Conservation (phyloP, 2,888 invertebrate genomes). For the Conchocele bisecta region DNA sequence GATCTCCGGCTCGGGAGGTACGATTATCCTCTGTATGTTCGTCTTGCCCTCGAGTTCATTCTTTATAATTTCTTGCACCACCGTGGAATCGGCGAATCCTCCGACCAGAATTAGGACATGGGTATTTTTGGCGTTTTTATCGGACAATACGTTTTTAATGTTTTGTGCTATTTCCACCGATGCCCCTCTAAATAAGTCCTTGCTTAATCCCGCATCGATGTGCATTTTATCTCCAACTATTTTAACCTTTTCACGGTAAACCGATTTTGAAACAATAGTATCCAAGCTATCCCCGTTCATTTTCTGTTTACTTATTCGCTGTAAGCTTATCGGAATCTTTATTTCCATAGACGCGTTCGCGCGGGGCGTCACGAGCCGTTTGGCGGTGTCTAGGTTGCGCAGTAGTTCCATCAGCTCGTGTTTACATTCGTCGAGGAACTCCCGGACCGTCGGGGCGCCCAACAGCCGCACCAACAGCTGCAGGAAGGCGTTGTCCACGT, state of each 20-base stretch:
- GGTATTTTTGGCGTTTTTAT: conserved; percentile 32
- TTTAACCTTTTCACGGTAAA: conserved; percentile 49
- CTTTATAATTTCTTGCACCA: conserved; percentile 48
- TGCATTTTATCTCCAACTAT: conserved; percentile 45
- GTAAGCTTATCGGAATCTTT: conserved; percentile 40
- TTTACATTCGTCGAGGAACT: conserved; percentile 54
- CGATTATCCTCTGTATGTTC: conserved; percentile 48
- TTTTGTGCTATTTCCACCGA: conserved; percentile 43
- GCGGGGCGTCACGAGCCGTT: conserved; percentile 19
- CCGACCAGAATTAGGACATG: conserved; percentile 41
- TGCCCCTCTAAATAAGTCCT: conserved; percentile 41
- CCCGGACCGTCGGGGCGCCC: conserved; percentile 48
- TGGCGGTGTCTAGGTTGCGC: conserved; percentile 39
- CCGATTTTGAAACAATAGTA: conserved; percentile 32
- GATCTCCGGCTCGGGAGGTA: conserved; percentile 58
- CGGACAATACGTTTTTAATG: conserved; percentile 34
- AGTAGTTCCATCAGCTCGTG: conserved; percentile 42
- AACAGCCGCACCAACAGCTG: conserved; percentile 50
- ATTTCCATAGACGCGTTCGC: conserved; percentile 19
- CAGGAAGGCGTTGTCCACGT: conserved; percentile 54
- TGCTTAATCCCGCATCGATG: conserved; percentile 36
- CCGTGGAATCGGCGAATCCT: conserved; percentile 49
- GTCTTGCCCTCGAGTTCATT: conserved; percentile 50
- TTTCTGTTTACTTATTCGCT: conserved; percentile 45
- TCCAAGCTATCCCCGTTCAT: conserved; percentile 43